These are phyloP conservation scores for Orgyia antiqua DNA, from an alignment of 2,888 invertebrate genomes.

Conservation along the genomic window DNA sequence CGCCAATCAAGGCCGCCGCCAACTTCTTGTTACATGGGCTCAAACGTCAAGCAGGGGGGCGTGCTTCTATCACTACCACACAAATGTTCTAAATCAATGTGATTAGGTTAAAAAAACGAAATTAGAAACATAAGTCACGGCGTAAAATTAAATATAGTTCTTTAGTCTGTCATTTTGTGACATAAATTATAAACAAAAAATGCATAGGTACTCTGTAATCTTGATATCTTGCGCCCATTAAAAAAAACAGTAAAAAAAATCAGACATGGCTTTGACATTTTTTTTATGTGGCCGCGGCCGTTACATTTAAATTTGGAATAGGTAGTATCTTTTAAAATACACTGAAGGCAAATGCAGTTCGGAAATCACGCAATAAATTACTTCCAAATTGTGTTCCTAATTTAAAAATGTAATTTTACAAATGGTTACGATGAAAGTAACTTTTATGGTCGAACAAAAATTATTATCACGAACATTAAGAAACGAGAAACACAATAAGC, in stretches of 20 bases:
- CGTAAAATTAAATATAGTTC: conserved; percentile 64
- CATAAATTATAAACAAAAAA: conserved; percentile 52
- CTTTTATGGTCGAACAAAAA: too few species aligned
- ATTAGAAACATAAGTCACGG: conserved; percentile 65
- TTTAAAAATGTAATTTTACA: too few species aligned
- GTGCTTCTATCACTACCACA: conserved; percentile 69
- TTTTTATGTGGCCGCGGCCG: too few species aligned
- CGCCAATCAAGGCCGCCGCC: conserved; percentile 82
- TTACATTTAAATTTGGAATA: too few species aligned
- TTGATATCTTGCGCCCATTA: conserved; percentile 71
- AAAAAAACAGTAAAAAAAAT: too few species aligned
- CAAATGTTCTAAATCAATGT: conserved; percentile 78
- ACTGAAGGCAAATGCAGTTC: too few species aligned
- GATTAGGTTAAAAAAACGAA: conserved; percentile 71
- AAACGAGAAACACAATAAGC: conserved; percentile 48
- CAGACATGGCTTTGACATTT: too few species aligned
- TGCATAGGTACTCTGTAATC: conserved; percentile 65
- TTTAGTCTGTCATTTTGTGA: conserved; percentile 74
- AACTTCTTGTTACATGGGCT: conserved; percentile 83
- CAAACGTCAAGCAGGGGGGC: conserved; percentile 69
- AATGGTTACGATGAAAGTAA: conserved; percentile 57
- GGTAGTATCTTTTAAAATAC: too few species aligned
- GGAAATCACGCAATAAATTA: too few species aligned
- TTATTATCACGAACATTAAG: conserved; percentile 34
- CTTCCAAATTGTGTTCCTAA: too few species aligned